These are phyloP conservation scores for Acanthosepion esculentum DNA, from an alignment of 2,888 invertebrate species.

Conservation along the genomic window DNA sequence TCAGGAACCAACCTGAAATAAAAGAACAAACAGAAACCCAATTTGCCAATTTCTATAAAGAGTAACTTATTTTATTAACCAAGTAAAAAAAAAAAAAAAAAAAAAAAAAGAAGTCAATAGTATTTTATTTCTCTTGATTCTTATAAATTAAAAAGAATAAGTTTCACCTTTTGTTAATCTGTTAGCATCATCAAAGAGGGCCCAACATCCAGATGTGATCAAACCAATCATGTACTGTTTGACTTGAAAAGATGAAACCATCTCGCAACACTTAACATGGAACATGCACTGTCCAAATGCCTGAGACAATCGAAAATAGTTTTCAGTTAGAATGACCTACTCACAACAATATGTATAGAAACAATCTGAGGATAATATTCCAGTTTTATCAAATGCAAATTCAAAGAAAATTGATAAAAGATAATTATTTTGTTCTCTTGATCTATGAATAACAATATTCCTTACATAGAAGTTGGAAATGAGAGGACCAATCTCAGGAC, in stretches of 20 bases:
- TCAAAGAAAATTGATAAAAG: no score
- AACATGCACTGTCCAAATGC: conserved; percentile 69
- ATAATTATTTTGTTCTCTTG: no score
- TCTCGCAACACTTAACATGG: conserved; percentile 67
- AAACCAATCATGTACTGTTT: conserved; percentile 71
- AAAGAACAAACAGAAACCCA: no score
- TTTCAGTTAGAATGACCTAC: background rate
- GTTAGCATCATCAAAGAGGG: conserved; percentile 71
- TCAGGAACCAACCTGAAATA: no score
- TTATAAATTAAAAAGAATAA: background rate
- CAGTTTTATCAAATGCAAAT: background rate
- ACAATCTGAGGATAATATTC: background rate
- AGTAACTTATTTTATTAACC: no score
- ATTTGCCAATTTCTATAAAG: no score
- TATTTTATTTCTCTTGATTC: background rate
- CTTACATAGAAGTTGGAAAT: background rate
- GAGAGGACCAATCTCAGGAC: no score
- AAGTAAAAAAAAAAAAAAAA: no score
- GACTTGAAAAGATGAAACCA: conserved; percentile 67
- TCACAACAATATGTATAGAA: background rate
- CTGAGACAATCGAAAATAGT: conserved; percentile 54
- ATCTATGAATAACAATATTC: no score
- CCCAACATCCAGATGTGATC: conserved; percentile 72
- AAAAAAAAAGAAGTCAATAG: no score
- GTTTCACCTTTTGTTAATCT: conserved; percentile 68